Conservation (phyloP, 2,888 invertebrate genomes). For the Cephus nigrinus region DNA sequence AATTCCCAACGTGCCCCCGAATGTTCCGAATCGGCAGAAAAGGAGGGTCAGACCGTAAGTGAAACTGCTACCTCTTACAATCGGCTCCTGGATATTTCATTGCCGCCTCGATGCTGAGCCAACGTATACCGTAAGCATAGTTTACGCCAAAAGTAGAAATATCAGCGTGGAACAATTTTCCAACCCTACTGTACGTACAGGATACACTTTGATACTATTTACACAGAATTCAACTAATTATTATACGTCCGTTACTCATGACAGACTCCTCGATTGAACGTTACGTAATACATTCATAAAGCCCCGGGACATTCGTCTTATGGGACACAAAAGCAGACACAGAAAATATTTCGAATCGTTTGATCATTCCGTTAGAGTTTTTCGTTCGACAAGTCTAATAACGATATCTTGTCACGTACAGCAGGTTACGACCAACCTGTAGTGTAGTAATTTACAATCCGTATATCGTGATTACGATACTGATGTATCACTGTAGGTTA, state of each 20-base stretch:
- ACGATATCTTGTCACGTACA: background rate
- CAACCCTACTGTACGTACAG: background rate
- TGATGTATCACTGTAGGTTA: background rate
- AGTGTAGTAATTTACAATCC: background rate
- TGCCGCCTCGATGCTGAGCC: conserved; percentile 14
- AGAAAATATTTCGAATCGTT: background rate
- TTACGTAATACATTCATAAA: background rate
- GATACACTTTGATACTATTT: background rate
- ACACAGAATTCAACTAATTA: background rate
- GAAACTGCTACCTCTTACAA: conserved; percentile 17
- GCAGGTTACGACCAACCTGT: background rate
- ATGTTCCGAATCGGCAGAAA: background rate
- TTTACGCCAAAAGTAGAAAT: background rate
- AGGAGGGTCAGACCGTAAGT: conserved; percentile 11
- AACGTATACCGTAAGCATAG: background rate
- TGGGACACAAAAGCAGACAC: background rate
- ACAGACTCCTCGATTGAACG: background rate
- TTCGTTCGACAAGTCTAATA: background rate
- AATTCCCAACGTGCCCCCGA: background rate
- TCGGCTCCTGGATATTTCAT: conserved; percentile 22
- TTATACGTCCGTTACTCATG: background rate
- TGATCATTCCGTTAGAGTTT: no score
- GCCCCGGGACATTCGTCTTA: background rate
- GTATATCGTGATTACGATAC: background rate
- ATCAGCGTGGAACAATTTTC: background rate